phyloP scores from a whole-genome alignment of 2,113 vertebrate species.

The Fregetta grallaria region DNA sequence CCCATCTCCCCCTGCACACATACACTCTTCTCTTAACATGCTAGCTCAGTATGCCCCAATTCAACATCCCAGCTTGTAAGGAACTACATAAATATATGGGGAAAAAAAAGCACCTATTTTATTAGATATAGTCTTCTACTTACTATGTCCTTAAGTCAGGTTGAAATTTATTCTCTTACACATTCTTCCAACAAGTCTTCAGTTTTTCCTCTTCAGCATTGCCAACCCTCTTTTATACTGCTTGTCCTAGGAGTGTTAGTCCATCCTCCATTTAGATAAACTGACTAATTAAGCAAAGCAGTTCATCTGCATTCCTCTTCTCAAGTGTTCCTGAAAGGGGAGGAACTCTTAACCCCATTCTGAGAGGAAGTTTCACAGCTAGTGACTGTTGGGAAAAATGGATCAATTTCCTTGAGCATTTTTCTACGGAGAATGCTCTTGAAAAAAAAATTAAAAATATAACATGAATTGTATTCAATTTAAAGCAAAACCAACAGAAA shows the following conservation, averaged over 20 bases:
- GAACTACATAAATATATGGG: neutral
- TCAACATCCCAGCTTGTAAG: neutral
- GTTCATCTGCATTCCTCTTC: conserved; percentile 50
- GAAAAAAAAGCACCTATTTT: neutral
- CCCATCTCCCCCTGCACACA: neutral
- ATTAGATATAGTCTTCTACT: neutral
- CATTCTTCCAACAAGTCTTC: neutral
- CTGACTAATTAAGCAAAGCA: conserved; percentile 43
- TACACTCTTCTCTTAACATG: neutral
- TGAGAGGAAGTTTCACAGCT: neutral
- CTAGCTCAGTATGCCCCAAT: neutral
- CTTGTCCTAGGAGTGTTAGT: neutral
- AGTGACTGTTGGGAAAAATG: neutral
- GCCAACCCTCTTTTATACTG: conserved; percentile 25
- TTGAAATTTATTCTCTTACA: neutral
- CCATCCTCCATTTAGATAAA: conserved; percentile 21
- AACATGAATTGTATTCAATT: neutral
- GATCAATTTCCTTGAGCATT: neutral
- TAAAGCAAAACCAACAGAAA: neutral
- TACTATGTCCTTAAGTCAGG: neutral
- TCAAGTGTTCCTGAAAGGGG: neutral
- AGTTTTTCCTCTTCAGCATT: neutral
- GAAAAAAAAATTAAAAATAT: neutral
- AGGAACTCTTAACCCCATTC: neutral
- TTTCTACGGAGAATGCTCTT: neutral